Conservation (phyloP, 2,113 vertebrate species). For the Miniopterus natalensis region DNA sequence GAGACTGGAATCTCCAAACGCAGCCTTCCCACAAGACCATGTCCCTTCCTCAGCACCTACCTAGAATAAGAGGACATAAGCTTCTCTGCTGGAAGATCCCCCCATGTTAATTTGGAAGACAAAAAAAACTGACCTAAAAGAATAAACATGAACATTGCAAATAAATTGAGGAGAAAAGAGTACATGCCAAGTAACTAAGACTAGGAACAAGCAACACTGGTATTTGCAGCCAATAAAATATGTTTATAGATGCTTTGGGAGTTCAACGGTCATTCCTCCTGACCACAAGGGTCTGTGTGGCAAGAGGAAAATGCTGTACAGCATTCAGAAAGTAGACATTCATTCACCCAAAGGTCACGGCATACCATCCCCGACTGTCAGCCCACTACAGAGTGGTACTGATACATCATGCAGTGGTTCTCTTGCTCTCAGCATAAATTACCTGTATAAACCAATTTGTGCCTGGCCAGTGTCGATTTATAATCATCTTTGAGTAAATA, state of each 20-base stretch:
- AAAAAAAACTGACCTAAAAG: neutral
- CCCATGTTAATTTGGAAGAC: neutral
- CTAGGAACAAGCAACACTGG: rapidly evolving
- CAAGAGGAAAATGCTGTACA: neutral
- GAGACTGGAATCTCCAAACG: neutral
- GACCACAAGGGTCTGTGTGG: neutral
- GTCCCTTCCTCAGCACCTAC: neutral
- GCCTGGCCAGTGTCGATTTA: neutral
- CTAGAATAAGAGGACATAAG: neutral
- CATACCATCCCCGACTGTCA: neutral
- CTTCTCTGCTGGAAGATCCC: neutral
- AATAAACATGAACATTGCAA: neutral
- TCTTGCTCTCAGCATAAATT: neutral
- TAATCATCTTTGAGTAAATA: neutral
- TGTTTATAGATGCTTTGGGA: neutral
- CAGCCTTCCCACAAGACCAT: neutral
- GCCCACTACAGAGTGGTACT: rapidly evolving
- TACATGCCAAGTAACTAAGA: neutral
- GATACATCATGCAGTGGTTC: neutral
- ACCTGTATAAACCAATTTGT: neutral
- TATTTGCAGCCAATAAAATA: neutral
- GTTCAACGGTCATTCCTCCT: neutral
- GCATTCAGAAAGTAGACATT: neutral
- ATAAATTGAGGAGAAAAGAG: neutral
- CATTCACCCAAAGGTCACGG: neutral